Evolutionary conservation across 2,888 invertebrate species (phyloP).

Genomic region (Caenorhabditis sp.): DNA sequence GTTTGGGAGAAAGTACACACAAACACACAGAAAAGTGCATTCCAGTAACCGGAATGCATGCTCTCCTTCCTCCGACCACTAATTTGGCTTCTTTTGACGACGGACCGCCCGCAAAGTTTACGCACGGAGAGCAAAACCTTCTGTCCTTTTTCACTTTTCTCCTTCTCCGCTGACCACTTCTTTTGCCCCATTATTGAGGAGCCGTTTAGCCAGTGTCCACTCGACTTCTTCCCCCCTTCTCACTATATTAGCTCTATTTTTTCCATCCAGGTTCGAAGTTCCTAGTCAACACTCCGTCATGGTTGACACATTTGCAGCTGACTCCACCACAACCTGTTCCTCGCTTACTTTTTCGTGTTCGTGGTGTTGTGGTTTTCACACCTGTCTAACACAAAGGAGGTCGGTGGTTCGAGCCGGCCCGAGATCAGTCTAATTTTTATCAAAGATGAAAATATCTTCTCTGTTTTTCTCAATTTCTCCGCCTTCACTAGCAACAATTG

Average conservation of each 20-base stretch:
- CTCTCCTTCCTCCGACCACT: conserved; percentile 32
- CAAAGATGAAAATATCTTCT: not conserved
- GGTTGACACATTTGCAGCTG: not conserved
- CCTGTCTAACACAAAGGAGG: conserved; percentile 83
- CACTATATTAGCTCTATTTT: conserved; percentile 27
- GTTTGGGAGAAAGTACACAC: conserved; percentile 10
- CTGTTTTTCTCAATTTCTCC: not conserved
- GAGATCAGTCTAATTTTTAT: conserved; percentile 73
- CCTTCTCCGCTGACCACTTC: conserved; percentile 14
- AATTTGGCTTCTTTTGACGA: conserved; percentile 61
- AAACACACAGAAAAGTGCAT: conserved; percentile 35
- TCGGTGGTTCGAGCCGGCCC: conserved; percentile 82
- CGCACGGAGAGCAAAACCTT: conserved; percentile 43
- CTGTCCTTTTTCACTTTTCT: conserved; percentile 26
- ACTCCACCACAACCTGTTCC: not conserved
- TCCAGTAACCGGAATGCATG: conserved; percentile 25
- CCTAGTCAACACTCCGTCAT: too few species aligned
- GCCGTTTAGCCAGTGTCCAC: conserved; percentile 58
- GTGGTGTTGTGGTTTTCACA: conserved; percentile 82
- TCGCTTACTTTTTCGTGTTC: conserved; percentile 61
- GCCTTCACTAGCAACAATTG: conserved; percentile 41
- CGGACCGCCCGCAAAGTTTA: conserved; percentile 60
- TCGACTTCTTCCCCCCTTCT: conserved; percentile 21
- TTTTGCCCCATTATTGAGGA: conserved; percentile 43
- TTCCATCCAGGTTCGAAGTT: not conserved